Evolutionary conservation across 2,113 vertebrate genomes (phyloP), one percentile per base, ranked within the genome.

Genomic region (Scophthalmus maximus): DNA sequence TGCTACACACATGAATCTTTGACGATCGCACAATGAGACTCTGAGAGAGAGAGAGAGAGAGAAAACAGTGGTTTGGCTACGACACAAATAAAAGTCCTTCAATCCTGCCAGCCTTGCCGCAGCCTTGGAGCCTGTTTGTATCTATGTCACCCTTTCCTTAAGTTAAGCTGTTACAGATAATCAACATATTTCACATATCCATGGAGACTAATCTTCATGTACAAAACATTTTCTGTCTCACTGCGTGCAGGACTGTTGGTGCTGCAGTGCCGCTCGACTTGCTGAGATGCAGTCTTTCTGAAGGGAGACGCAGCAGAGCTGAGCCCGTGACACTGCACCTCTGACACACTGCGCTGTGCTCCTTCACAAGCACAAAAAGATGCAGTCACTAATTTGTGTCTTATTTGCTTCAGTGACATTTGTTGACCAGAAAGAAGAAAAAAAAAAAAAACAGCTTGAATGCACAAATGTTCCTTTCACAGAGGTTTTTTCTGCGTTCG

Each of bases 291-390:
- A 61, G 47, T 29, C 69, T 72, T 59, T 74, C 23, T 64, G 72
- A 59, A 59, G 67, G 53, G 60, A 85, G 75, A 51, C n/a, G 62
- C 60, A 76, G 73, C 67, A 77, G 56, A 70, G 79, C 88, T 87
- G 87, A 88, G 79, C 50, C 65, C 69, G 66, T 74, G 82, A 78
- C 57, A 84, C 69, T 75, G 83, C 69, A 73, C 82, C 68, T 77
- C 26, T 32, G 27, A 20, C 32, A 49, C 56, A 57, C 63, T 32
- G 60, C 63, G n/a, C 50, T 38, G 20, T 17, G 25, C 25, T 40
- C 18, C 29, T 34, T 17, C 15, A 27, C 11, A 12, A 55, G 23
- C 26, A 47, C 27, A 9, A 34, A 27, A 56, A 9, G 36, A 59
- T n/a, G 26, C 44, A 20, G 4, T 27, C 29, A 23, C 10, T 18